Percentiles rank a stretch among this genome's conserved stretches.
phyloP scores from a whole-genome alignment of 2,888 invertebrate genomes.

The Eilema griseolum region DNA sequence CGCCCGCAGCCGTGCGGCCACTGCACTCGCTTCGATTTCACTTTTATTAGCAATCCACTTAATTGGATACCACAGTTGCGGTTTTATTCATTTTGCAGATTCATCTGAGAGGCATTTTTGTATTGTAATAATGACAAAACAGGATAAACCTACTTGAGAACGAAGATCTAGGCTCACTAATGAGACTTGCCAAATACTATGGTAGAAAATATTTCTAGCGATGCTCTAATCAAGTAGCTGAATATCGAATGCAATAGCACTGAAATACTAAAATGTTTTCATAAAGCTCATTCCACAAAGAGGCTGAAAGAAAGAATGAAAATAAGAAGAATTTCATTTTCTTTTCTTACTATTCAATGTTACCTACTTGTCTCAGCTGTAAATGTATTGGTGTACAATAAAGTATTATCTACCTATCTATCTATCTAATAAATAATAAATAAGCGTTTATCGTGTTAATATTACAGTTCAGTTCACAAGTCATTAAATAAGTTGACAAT shows the following conservation, averaged over 20 bases:
- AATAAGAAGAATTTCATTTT: too few species aligned
- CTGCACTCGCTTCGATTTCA: slow-evolving; percentile 86
- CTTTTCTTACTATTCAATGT: too few species aligned
- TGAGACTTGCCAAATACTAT: not conserved
- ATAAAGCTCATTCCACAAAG: not conserved
- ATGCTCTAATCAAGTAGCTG: not conserved
- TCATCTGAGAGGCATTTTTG: slow-evolving; percentile 74
- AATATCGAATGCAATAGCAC: not conserved
- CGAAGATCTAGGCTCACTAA: not conserved
- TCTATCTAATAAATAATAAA: too few species aligned
- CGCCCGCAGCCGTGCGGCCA: slow-evolving; percentile 71
- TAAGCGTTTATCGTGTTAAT: too few species aligned
- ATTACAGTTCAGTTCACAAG: too few species aligned
- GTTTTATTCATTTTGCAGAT: slow-evolving; percentile 84
- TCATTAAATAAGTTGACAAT: too few species aligned
- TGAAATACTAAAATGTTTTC: not conserved
- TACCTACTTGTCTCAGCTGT: too few species aligned
- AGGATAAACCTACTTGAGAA: slow-evolving; percentile 28
- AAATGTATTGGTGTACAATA: too few species aligned
- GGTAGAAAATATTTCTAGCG: too few species aligned
- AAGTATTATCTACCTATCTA: too few species aligned
- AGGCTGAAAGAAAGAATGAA: too few species aligned
- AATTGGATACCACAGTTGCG: slow-evolving; percentile 85
- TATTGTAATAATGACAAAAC: slow-evolving; percentile 51
- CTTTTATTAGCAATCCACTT: slow-evolving; percentile 87